phyloP scores from a whole-genome alignment of 2,113 vertebrate species.

The Cathartes aura region DNA sequence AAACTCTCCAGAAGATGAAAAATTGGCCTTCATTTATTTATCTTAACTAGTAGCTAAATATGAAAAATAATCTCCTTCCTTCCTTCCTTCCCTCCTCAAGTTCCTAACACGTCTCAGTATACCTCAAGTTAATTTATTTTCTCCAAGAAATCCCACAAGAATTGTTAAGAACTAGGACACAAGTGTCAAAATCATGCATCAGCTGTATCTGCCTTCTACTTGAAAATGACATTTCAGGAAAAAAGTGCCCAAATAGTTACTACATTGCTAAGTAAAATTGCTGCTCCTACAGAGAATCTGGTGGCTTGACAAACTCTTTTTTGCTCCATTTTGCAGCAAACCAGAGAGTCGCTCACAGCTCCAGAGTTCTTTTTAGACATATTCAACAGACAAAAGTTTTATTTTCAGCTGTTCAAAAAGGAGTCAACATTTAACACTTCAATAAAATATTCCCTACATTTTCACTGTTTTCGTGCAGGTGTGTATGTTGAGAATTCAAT shows the following conservation, averaged over 20 bases:
- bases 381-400: not conserved
- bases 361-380: not conserved
- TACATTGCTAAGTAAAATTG: slow-evolving; percentile 3
- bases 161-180: slow-evolving; percentile 28
- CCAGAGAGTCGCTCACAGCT: not conserved
- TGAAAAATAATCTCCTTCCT: not conserved
- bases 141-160: not conserved
- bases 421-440: not conserved
- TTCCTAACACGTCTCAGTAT: not conserved
- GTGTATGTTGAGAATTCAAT: not conserved
- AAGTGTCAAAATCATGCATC: not conserved
- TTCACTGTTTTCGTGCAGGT: not conserved
- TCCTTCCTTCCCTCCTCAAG: not conserved
- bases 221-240: not conserved
- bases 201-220: not conserved
- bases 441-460: not conserved
- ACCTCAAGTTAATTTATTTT: not conserved
- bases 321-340: slow-evolving; percentile 5
- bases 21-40: not conserved
- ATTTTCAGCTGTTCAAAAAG: not conserved
- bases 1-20: not conserved
- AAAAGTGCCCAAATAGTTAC: not conserved
- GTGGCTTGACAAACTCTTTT: not conserved
- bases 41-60: not conserved
- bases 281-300: not conserved